phyloP scores from a whole-genome alignment of 37 sponge, comb jelly and placozoan genomes.

The Spongilla lacustris region DNA sequence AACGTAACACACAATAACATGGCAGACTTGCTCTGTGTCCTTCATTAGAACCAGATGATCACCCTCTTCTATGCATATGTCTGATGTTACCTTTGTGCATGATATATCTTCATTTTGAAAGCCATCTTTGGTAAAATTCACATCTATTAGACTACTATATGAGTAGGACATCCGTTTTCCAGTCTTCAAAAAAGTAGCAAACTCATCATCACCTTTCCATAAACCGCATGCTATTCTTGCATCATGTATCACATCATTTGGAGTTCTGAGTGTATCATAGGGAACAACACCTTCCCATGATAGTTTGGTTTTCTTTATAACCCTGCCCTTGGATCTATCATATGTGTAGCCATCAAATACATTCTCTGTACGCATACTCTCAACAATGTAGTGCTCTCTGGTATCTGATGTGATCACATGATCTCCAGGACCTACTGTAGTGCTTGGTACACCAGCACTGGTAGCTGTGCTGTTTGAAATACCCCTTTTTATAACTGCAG shows the following conservation, averaged over 20 bases:
- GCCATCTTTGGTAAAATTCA: neutral
- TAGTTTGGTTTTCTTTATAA: neutral
- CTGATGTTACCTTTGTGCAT: constrained; percentile 19
- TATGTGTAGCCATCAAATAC: neutral
- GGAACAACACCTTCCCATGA: neutral
- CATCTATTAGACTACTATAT: neutral
- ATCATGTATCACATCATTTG: neutral
- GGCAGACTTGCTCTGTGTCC: neutral
- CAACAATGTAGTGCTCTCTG: neutral
- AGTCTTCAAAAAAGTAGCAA: neutral
- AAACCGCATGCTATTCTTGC: neutral
- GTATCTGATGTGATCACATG: neutral
- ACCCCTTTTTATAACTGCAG: neutral
- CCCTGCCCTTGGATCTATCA: neutral
- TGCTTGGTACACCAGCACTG: neutral
- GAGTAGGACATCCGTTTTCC: neutral
- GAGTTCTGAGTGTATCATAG: neutral
- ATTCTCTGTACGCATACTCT: neutral
- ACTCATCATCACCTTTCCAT: neutral
- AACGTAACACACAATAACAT: neutral
- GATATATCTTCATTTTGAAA: neutral
- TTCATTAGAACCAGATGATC: constrained; percentile 27
- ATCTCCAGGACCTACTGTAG: neutral
- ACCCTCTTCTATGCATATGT: constrained; percentile 30
- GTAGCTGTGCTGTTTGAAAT: neutral